Conservation (phyloP, 2,113 vertebrate genomes). For the Vulpes lagopus region DNA sequence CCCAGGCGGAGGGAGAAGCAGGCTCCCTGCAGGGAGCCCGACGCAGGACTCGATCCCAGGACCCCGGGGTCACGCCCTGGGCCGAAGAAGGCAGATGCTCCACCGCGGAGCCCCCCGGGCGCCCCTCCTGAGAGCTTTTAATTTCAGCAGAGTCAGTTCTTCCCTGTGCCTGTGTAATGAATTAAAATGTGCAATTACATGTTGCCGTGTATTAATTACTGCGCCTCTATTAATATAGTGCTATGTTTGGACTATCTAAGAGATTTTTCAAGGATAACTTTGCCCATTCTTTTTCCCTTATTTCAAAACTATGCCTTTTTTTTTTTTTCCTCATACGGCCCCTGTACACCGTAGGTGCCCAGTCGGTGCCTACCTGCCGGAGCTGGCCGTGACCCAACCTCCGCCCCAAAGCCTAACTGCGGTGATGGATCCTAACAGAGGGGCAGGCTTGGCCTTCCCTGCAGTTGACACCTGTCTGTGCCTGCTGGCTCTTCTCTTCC, state of each 20-base stretch:
- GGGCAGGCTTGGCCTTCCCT: neutral
- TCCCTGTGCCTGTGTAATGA: slow-evolving; percentile 32
- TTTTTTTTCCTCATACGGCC: neutral
- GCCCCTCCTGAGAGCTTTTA: neutral
- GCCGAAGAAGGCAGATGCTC: no score
- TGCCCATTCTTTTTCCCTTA: neutral
- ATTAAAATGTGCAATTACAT: neutral
- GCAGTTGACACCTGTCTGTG: neutral
- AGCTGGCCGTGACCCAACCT: neutral
- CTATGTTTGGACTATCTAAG: neutral
- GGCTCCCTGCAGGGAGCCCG: no score
- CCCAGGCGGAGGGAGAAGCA: no score
- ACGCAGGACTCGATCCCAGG: no score
- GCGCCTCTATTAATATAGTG: neutral
- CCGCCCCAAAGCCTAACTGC: neutral
- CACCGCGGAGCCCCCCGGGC: no score
- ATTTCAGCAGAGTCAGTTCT: slow-evolving; percentile 35
- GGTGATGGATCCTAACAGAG: neutral
- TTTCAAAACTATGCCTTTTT: neutral
- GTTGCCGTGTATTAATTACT: slow-evolving; percentile 39
- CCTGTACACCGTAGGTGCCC: neutral
- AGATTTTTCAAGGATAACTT: neutral
- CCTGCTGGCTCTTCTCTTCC: neutral
- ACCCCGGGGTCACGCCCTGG: no score
- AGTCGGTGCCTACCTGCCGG: neutral